These are phyloP conservation scores for Ctenosaura bakeri DNA, from an alignment of 2,797 vertebrate genomes.

Conservation along the genomic window DNA sequence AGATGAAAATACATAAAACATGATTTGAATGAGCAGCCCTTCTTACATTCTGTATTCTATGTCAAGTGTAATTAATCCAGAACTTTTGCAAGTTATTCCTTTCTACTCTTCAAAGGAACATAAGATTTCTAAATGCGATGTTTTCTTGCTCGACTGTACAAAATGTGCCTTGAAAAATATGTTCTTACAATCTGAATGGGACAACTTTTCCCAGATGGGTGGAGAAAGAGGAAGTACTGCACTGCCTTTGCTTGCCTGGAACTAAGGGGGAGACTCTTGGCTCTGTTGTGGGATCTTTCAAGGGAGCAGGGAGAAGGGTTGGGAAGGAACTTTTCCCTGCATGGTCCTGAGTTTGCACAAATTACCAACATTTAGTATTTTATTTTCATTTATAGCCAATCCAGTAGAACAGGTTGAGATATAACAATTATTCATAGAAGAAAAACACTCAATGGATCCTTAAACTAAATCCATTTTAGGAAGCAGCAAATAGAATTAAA, in stretches of 20 bases:
- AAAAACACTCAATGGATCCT: not conserved
- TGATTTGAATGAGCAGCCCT: not conserved
- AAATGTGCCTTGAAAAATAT: conserved; percentile 3
- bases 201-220: not conserved
- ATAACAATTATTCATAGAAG: not conserved
- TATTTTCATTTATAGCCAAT: not conserved
- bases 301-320: not conserved
- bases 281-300: not conserved
- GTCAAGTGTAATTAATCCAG: not conserved
- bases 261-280: not conserved
- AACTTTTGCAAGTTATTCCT: not conserved
- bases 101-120: conserved; percentile 2
- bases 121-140: not conserved
- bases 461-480: not conserved
- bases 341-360: not conserved
- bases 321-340: not conserved
- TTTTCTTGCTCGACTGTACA: not conserved
- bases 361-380: not conserved
- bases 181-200: not conserved
- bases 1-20: not conserved
- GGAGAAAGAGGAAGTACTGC: not conserved
- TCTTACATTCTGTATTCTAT: not conserved
- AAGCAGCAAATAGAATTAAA: not conserved
- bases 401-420: not conserved
- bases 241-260: not conserved